A percentile compares a stretch with the other conserved stretches of the same genome.
Conservation (phyloP, 2,113 vertebrate species). For the Apus apus region DNA sequence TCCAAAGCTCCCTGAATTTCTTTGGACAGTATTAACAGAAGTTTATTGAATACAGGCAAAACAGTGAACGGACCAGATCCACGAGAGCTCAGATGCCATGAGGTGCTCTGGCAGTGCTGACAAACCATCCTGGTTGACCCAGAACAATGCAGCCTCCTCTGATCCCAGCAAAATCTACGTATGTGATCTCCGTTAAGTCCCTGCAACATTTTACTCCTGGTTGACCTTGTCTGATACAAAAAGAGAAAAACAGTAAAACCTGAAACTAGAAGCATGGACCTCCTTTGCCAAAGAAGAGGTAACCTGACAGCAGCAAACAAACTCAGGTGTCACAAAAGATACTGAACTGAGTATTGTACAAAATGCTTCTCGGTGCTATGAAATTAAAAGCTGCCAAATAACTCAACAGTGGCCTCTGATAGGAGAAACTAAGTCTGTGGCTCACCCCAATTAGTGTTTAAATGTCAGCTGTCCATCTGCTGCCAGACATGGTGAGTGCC, state of each 20-base stretch:
- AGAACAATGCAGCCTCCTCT: neutral
- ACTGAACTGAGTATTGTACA: neutral
- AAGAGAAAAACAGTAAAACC: neutral
- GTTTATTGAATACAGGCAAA: conserved; percentile 1
- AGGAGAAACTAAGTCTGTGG: neutral
- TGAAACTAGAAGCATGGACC: neutral
- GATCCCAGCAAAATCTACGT: neutral
- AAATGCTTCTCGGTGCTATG: neutral
- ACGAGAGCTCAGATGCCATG: neutral
- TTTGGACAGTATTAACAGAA: conserved; percentile 1
- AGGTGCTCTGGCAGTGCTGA: neutral
- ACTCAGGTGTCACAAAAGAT: neutral
- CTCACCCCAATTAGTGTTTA: neutral
- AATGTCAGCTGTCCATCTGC: neutral
- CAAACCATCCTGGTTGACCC: neutral
- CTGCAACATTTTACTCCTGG: neutral
- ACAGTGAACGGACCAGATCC: neutral
- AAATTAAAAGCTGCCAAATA: neutral
- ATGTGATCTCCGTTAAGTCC: neutral
- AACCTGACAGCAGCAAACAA: neutral
- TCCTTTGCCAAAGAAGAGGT: neutral
- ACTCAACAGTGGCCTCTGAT: neutral
- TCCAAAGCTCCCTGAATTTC: neutral
- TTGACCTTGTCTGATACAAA: neutral
- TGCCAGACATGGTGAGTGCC: neutral